Base-by-base conservation (phyloP, 2,888 invertebrate species). In the Phaonia tiefii region DNA sequence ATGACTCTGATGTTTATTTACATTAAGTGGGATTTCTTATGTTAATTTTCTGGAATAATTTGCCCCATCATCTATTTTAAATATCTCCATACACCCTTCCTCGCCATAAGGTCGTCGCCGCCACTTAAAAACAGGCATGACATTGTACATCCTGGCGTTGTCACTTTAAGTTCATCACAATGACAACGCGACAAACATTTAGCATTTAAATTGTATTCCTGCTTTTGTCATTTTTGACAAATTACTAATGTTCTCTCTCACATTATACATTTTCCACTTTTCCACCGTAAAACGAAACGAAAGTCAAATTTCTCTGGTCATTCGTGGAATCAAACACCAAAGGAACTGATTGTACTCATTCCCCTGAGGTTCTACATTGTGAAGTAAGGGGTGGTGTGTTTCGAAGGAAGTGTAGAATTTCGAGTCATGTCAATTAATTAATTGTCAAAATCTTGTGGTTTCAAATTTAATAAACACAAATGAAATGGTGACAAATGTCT, bases 21-120 rank as follows among this genome's bases (percentile, higher is more conserved):
- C 80, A 76, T 80, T 73, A 80, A 80, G 69, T 69, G 58, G 75
- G 75, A 75, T 80, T 80, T 80, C 69, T 80, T 80, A 80, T 80
- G 80, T 80, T 76, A 80, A 80, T 80, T 80, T 72, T 63, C 39
- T 11, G 54, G 10, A 31, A 60, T 60, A 71, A n/a, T n/a, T 51
- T 63, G 42, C 25, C 49, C 65, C 22, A 60, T 46, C 72, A 60
- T 63, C 69, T 49, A 42, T n/a, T 51, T 22, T 13, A 4, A 69
- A 3, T 31, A 31, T 56, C 54, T 37, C 8, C 39, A 51, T 22
- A 51, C 37, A 51, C 22, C 49, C 31, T 5, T 67, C 54, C 44
- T 44, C 46, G 67, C 51, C 51, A 11, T 10, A 20, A 15, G 25
- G n/a, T 37, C 37, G 31, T n/a, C 31, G 17, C 13, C 39, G 63